Conservation (phyloP, 2,113 vertebrate genomes). For the Uria lomvia region DNA sequence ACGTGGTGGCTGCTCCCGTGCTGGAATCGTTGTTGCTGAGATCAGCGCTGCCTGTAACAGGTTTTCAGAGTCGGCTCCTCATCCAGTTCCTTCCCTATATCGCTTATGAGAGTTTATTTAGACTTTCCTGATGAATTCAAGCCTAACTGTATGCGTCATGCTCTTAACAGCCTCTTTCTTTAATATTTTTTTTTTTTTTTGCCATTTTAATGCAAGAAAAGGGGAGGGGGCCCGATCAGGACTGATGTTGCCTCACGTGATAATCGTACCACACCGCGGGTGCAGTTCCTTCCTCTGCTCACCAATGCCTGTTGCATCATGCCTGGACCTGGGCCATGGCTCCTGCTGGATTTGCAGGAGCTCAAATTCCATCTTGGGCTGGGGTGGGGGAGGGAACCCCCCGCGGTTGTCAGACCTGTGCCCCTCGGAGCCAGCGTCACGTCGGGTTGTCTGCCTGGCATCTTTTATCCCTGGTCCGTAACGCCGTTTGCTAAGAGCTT, state of each 20-base stretch:
- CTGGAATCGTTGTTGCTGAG: not conserved
- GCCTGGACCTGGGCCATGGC: not conserved
- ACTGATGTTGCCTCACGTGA: not conserved
- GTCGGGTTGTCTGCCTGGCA: rapidly evolving
- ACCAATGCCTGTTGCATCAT: not conserved
- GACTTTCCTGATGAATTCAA: not conserved
- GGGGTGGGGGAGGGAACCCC: not conserved
- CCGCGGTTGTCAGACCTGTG: rapidly evolving
- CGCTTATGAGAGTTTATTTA: not conserved
- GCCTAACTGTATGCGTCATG: rapidly evolving
- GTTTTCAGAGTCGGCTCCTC: not conserved
- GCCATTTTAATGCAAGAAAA: too few relatives aligned
- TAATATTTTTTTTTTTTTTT: rapidly evolving
- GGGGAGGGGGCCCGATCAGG: rapidly evolving
- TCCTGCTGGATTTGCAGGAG: rapidly evolving
- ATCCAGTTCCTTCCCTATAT: rapidly evolving
- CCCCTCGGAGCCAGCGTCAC: not conserved
- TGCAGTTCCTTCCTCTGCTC: not conserved
- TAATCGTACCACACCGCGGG: rapidly evolving
- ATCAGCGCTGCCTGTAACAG: rapidly evolving
- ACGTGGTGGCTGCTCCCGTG: rapidly evolving
- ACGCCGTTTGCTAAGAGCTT: rapidly evolving
- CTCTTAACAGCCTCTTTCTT: not conserved
- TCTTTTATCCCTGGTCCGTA: too few relatives aligned
- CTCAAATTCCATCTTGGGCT: rapidly evolving